Evolutionary conservation across 2,888 invertebrate genomes (phyloP).

Genomic region (Maniola hyperantus): DNA sequence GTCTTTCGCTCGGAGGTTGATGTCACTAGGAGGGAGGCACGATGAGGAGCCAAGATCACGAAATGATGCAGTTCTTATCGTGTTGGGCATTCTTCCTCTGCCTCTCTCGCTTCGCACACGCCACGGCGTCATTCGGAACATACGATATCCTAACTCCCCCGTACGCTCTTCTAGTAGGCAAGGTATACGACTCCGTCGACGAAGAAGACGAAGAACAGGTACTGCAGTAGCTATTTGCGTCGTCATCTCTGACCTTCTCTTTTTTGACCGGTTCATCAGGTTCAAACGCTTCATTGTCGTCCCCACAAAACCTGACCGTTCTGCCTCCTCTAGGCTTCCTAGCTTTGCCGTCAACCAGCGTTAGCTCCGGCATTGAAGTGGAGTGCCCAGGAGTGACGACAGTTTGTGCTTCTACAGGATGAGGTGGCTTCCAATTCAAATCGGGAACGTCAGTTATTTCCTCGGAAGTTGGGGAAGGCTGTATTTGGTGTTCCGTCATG

Average conservation of each 20-base stretch:
- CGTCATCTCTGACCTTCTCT: slow-evolving; percentile 79
- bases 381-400: slow-evolving; percentile 80
- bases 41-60: slow-evolving; percentile 84
- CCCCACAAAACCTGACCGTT: slow-evolving; percentile 74
- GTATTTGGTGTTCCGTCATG: slow-evolving; percentile 86
- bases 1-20: slow-evolving; percentile 79
- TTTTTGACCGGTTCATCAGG: slow-evolving; percentile 68
- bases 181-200: slow-evolving; percentile 92
- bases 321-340: slow-evolving; percentile 67
- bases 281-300: slow-evolving; percentile 75
- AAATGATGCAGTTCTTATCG: slow-evolving; percentile 93
- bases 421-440: slow-evolving; percentile 81
- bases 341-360: slow-evolving; percentile 73
- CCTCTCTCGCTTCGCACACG: slow-evolving; percentile 88
- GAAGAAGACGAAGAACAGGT: slow-evolving; percentile 96
- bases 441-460: slow-evolving; percentile 62
- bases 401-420: slow-evolving; percentile 75
- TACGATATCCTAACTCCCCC: slow-evolving; percentile 95
- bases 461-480: slow-evolving; percentile 74
- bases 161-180: slow-evolving; percentile 92
- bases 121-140: slow-evolving; percentile 95
- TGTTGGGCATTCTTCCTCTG: slow-evolving; percentile 84
- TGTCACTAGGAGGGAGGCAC: slow-evolving; percentile 64
- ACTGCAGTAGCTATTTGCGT: slow-evolving; percentile 90
- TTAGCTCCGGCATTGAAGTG: slow-evolving; percentile 75